Base-by-base conservation (phyloP, 2,888 invertebrate species). In the Falcaria lacertinaria region DNA sequence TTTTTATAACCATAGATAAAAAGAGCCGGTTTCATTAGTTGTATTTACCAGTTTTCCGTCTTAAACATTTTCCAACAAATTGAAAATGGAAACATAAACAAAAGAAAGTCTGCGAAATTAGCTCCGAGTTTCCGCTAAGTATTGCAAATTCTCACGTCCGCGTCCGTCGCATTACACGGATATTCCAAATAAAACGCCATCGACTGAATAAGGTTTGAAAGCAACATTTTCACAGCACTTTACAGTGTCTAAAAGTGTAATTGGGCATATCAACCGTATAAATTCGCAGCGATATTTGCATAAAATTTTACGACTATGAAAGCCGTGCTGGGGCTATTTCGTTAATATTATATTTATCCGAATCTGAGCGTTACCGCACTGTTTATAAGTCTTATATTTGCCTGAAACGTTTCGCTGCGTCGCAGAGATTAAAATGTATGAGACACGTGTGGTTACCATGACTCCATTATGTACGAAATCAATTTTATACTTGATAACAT, bases 181-280 rank as follows among this genome's bases (percentile, higher is more conserved):
- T 46, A 38, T 37, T 32, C 35, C 39, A 47, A 47, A 51, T 52
- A 61, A 57, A 61, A 52, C 42, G 40, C 53, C 50, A 60, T 65
- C 62, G 54, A 42, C 47, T 42, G 47, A 57, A 60, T 50, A 53
- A 58, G 54, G 57, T 63, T 58, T 62, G 53, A 61, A 63, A 63
- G 63, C 59, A 47, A 60, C 63, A 54, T 62, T 74, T 69, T 58
- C 49, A 60, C 57, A 60, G 60, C 48, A 54, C 51, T 68, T 66
- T 63, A 62, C 66, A 66, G 57, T 55, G 60, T 66, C 63, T 65
- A 58, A 57, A 64, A 64, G 69, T 68, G 69, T 73, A 75, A 74
- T 71, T 70, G 69, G 57, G 63, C 67, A 67, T 69, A 72, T 72
- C 68, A 71, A 63, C 62, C 54, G 66, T 57, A 69, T 73, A 73